Evolutionary conservation across 2,113 vertebrate genomes (phyloP).

Genomic region (Patagioenas fasciata): DNA sequence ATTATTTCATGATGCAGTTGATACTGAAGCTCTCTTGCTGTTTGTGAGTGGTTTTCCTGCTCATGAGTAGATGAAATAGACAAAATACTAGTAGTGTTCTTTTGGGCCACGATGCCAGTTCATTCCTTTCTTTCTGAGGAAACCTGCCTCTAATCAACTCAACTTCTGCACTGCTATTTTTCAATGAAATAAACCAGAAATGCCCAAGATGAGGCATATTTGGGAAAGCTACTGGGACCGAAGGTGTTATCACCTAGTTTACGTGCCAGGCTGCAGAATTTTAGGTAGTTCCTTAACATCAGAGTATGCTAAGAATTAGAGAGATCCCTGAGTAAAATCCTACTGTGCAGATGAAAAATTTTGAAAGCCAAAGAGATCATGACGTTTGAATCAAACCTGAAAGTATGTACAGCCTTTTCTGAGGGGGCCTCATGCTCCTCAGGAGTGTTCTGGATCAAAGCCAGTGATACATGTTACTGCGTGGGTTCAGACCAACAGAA

Average conservation of each 20-base stretch:
- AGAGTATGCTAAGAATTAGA: neutral
- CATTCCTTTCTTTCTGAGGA: neutral
- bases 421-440: accelerated
- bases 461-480: neutral
- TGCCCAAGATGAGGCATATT: neutral
- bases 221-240: neutral
- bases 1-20: neutral
- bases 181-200: neutral
- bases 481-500: neutral
- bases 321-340: neutral
- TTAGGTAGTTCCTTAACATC: neutral
- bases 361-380: neutral
- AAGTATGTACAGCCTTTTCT: neutral
- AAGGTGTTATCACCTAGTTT: neutral
- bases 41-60: neutral
- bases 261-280: neutral
- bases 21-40: neutral
- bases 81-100: neutral
- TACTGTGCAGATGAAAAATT: neutral
- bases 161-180: neutral
- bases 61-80: neutral
- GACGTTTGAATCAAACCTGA: neutral
- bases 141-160: neutral
- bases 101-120: neutral
- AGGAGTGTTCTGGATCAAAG: neutral